A percentile compares a stretch with the other conserved stretches of the same genome.
Evolutionary conservation across 2,797 vertebrate genomes (phyloP).

Genomic region (Nyctalus aviator): DNA sequence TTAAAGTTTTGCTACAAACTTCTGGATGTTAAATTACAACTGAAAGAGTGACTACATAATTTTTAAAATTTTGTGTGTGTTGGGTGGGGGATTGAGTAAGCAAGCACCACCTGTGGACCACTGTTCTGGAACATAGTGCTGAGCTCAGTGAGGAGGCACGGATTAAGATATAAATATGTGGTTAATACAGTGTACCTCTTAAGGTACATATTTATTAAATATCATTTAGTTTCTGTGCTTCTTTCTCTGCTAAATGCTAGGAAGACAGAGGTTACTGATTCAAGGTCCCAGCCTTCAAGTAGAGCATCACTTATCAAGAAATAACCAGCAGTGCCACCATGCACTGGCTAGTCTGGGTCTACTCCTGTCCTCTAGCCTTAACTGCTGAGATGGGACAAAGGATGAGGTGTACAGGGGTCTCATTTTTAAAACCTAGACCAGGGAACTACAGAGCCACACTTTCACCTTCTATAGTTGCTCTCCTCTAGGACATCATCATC

Average conservation of each 20-base stretch:
- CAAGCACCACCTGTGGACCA: too few relatives aligned
- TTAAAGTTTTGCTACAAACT: background rate
- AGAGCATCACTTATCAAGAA: background rate
- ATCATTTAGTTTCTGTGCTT: background rate
- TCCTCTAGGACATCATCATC: background rate
- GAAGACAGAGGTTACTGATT: background rate
- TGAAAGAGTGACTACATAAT: background rate
- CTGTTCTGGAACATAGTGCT: background rate
- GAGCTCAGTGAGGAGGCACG: background rate
- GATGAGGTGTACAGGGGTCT: background rate
- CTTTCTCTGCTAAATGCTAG: background rate
- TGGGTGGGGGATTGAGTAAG: fast-evolving
- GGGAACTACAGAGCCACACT: too few relatives aligned
- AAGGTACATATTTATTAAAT: background rate
- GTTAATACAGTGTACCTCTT: background rate
- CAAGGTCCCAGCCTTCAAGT: background rate
- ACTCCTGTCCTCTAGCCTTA: background rate
- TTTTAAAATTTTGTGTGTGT: background rate
- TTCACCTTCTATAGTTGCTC: too few relatives aligned
- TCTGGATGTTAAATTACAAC: background rate
- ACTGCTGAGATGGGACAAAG: background rate
- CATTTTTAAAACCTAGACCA: background rate
- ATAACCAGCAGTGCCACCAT: background rate
- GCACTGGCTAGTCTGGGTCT: background rate
- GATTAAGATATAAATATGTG: background rate